Evolutionary conservation across 2,113 vertebrate genomes (phyloP).

Genomic region (Brachirus orientalis): DNA sequence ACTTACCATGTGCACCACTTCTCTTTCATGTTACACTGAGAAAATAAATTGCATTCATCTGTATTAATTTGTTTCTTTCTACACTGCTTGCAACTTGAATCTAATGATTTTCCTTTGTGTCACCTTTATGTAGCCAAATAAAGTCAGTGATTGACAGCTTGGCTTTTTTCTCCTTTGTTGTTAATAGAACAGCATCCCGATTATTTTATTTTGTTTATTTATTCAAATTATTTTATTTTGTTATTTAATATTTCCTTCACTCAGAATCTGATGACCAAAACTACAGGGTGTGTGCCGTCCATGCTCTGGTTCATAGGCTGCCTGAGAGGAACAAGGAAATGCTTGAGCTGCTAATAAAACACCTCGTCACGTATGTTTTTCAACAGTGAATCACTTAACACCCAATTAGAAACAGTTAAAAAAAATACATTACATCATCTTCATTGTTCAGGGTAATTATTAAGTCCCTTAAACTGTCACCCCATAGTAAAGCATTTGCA

Average conservation of each 20-base stretch:
- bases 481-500: not conserved
- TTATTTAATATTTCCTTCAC: not conserved
- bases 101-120: too few species aligned
- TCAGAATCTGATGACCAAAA: conserved; percentile 97
- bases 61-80: too few species aligned
- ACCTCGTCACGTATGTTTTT: conserved; percentile 89
- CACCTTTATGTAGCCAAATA: too few species aligned
- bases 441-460: not conserved
- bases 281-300: conserved; percentile 94
- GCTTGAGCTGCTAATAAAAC: conserved; percentile 94
- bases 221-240: not conserved
- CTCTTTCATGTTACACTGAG: too few species aligned
- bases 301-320: conserved; percentile 91
- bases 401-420: conserved; percentile 1
- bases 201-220: too few species aligned
- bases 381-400: conserved; percentile 18
- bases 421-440: not conserved
- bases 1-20: too few species aligned
- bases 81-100: too few species aligned
- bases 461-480: not conserved
- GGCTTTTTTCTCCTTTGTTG: too few species aligned
- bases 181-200: too few species aligned
- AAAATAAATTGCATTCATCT: too few species aligned
- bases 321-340: conserved; percentile 95
- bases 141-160: too few species aligned